phyloP scores from a whole-genome alignment of 1,140 invertebrate genomes.

The Aradophagus sp. region DNA sequence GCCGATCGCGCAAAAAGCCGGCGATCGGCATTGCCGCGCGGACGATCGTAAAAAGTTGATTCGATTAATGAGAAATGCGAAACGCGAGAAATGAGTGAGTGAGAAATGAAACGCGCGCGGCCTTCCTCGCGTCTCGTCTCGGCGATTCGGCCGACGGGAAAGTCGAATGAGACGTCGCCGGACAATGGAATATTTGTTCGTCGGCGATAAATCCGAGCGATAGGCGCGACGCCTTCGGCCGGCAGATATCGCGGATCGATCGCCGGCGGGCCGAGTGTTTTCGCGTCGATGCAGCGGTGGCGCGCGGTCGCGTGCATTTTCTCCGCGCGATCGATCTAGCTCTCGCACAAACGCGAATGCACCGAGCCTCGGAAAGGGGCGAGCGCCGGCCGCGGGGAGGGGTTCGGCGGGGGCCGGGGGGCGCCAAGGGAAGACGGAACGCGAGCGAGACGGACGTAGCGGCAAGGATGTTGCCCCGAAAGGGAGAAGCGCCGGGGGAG shows the following conservation, averaged over 20 bases:
- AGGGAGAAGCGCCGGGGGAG: no score
- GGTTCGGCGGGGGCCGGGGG: neutral
- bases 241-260: conserved; percentile 54
- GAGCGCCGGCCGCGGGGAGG: neutral
- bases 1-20: no score
- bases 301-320: conserved; percentile 56
- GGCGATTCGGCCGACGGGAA: no score
- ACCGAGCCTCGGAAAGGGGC: conserved; percentile 17
- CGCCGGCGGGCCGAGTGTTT: conserved; percentile 44
- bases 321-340: conserved; percentile 57
- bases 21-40: no score
- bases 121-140: no score
- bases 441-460: conserved; percentile 7
- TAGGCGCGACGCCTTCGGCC: conserved; percentile 26
- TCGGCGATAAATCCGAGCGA: conserved; percentile 41
- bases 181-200: conserved; percentile 29
- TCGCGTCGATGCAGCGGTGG: conserved; percentile 50
- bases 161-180: no score
- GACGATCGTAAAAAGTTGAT: no score
- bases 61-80: no score
- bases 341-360: conserved; percentile 56
- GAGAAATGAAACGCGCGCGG: no score
- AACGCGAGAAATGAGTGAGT: no score
- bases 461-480: no score
- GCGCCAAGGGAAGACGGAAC: conserved; percentile 5